These are phyloP conservation scores for Oreochromis niloticus DNA, from an alignment of 2,113 vertebrate genomes.

Conservation along the genomic window DNA sequence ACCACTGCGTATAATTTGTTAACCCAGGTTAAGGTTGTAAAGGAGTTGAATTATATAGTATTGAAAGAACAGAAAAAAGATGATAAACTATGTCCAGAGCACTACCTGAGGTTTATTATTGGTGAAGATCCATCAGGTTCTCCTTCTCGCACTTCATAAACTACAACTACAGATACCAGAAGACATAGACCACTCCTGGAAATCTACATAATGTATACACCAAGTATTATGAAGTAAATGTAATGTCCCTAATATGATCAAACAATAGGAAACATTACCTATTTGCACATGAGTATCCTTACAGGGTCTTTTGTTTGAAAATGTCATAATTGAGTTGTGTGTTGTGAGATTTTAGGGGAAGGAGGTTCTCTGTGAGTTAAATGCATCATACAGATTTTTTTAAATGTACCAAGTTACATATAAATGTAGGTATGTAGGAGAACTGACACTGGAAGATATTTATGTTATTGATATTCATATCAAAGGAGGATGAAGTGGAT, in stretches of 20 bases:
- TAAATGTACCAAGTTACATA: neutral
- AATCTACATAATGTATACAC: neutral
- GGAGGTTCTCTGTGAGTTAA: neutral
- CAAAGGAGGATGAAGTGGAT: conserved; percentile 55
- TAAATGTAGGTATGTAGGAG: neutral
- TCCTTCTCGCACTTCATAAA: neutral
- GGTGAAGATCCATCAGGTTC: neutral
- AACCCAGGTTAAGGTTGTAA: neutral
- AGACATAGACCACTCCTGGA: neutral
- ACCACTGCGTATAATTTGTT: neutral
- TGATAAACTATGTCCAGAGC: neutral
- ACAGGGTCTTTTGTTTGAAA: neutral
- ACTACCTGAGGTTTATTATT: neutral
- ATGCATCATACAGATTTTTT: neutral
- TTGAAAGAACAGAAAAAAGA: neutral
- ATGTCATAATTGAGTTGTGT: neutral
- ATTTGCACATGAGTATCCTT: neutral
- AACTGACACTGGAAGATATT: neutral
- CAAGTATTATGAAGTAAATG: neutral
- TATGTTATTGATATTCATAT: neutral
- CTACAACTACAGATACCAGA: neutral
- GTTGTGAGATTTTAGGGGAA: neutral
- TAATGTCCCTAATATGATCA: neutral
- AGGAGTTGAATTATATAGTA: neutral
- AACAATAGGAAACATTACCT: fast-evolving